Conservation (phyloP, 1,140 invertebrate species). For the Acromyrmex echinatior region DNA sequence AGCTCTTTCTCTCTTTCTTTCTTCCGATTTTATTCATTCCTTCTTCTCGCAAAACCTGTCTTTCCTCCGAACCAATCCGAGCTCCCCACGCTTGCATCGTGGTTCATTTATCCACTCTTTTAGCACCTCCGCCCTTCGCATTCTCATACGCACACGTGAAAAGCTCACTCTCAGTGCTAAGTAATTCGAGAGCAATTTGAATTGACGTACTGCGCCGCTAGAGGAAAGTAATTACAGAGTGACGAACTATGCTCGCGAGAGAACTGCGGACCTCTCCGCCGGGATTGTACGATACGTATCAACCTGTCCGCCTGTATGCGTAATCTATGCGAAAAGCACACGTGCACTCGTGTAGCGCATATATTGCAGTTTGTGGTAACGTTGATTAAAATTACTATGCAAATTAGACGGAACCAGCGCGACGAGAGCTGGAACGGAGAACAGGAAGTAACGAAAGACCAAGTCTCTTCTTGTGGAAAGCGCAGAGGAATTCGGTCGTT, state of each 20-base stretch:
- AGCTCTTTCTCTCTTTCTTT: not conserved
- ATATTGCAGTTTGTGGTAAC: constrained; percentile 75
- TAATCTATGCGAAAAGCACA: constrained; percentile 61
- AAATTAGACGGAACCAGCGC: constrained; percentile 76
- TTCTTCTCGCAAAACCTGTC: not conserved
- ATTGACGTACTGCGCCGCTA: constrained; percentile 79
- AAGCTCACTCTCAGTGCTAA: constrained; percentile 66
- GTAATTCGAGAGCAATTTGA: constrained; percentile 84
- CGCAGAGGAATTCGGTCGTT: constrained; percentile 34
- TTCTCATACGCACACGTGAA: not conserved
- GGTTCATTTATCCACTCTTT: constrained; percentile 48
- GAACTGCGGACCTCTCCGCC: constrained; percentile 37
- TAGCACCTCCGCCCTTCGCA: not conserved
- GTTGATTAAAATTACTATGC: constrained; percentile 82
- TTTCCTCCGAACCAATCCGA: not conserved
- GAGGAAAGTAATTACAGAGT: constrained; percentile 83
- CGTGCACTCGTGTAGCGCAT: constrained; percentile 27
- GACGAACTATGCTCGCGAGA: constrained; percentile 65
- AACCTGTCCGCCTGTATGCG: constrained; percentile 31
- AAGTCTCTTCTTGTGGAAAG: not conserved
- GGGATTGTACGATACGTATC: constrained; percentile 46
- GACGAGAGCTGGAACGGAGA: constrained; percentile 20
- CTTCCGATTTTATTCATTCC: not conserved
- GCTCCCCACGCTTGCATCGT: not conserved
- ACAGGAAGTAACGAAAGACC: constrained; percentile 30